Percentiles rank a stretch among this genome's conserved stretches.
phyloP scores from a whole-genome alignment of 2,888 invertebrate genomes.

The Meghimatium bilineatum region DNA sequence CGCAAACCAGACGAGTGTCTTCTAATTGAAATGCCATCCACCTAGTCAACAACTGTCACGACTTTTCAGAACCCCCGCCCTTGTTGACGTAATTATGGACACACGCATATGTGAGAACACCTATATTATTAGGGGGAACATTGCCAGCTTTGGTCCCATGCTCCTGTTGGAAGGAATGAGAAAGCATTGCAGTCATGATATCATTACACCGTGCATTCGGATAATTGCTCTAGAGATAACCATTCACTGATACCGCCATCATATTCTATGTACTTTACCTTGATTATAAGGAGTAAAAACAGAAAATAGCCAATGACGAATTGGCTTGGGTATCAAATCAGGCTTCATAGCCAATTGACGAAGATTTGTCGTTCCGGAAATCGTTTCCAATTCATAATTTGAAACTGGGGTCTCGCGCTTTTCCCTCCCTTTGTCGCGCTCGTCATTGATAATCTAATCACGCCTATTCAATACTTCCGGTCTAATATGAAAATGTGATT shows the following conservation, averaged over 20 bases:
- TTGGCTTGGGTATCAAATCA: slow-evolving; percentile 31
- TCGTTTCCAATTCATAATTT: slow-evolving; percentile 39
- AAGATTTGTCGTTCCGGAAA: slow-evolving; percentile 36
- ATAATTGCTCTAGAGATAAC: neutral
- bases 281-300: slow-evolving; percentile 9
- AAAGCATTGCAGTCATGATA: too few relatives aligned
- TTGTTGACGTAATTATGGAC: too few relatives aligned
- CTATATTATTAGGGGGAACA: too few relatives aligned
- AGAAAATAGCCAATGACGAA: slow-evolving; percentile 22
- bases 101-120: too few relatives aligned
- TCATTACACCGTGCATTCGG: too few relatives aligned
- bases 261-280: neutral
- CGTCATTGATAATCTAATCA: slow-evolving; percentile 35
- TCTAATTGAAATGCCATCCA: too few relatives aligned
- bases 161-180: too few relatives aligned
- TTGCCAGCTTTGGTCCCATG: too few relatives aligned
- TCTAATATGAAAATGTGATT: slow-evolving; percentile 22
- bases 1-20: too few relatives aligned
- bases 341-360: slow-evolving; percentile 37
- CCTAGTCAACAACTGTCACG: too few relatives aligned
- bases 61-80: too few relatives aligned
- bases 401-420: slow-evolving; percentile 16
- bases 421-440: slow-evolving; percentile 13
- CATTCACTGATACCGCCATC: neutral
- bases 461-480: slow-evolving; percentile 37